A percentile compares a stretch with the other conserved stretches of the same genome.
These are phyloP conservation scores for Drosophila cardini DNA, from an alignment of 1,140 invertebrate species.

Conservation along the genomic window DNA sequence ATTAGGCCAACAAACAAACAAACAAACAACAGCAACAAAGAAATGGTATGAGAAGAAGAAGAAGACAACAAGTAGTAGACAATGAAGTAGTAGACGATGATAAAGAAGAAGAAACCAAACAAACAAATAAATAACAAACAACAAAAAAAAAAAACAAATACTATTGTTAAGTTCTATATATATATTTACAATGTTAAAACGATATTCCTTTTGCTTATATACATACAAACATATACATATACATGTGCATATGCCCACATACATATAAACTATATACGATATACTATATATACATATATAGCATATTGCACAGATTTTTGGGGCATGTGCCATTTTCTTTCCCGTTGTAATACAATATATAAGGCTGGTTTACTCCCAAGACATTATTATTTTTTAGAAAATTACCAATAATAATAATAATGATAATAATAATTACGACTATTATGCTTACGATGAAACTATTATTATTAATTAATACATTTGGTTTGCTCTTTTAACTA, in stretches of 20 bases:
- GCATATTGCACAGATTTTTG: constrained; percentile 30
- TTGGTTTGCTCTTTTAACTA: constrained; percentile 35
- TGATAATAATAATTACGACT: constrained; percentile 34
- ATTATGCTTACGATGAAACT: constrained; percentile 22
- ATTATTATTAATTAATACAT: constrained; percentile 35
- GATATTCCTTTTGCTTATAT: constrained; percentile 81
- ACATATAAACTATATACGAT: constrained; percentile 32
- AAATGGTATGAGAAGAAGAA: constrained; percentile 30
- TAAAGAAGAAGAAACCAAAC: constrained; percentile 25
- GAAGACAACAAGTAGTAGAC: constrained; percentile 21
- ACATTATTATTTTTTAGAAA: constrained; percentile 82
- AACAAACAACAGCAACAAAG: constrained; percentile 25
- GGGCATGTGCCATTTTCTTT: constrained; percentile 69
- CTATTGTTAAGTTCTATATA: constrained; percentile 55
- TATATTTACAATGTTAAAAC: constrained; percentile 65
- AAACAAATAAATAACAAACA: constrained; percentile 14
- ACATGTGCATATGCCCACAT: constrained; percentile 58
- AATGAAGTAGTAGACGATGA: constrained; percentile 32
- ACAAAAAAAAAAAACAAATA: constrained; percentile 30
- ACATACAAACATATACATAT: constrained; percentile 48
- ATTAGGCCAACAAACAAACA: constrained; percentile 58
- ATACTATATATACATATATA: constrained; percentile 51
- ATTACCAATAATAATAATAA: constrained; percentile 41
- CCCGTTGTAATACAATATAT: constrained; percentile 83
- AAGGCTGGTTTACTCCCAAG: constrained; percentile 85